Percentiles rank a stretch among this genome's conserved stretches.
phyloP scores from a whole-genome alignment of 2,113 vertebrate genomes.

The Ophthalmolycus amberensis region DNA sequence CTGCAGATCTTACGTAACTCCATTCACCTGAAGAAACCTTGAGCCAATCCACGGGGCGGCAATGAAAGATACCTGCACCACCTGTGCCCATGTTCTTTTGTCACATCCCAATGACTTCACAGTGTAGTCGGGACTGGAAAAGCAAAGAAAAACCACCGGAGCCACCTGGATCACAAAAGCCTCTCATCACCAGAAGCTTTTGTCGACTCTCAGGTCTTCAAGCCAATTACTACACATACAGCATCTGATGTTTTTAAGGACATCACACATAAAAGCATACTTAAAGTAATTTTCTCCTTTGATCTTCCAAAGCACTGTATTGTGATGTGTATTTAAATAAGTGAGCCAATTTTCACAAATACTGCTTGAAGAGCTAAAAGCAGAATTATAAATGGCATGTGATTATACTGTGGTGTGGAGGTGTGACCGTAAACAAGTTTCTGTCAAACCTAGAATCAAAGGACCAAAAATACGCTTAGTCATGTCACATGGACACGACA shows the following conservation, averaged over 20 bases:
- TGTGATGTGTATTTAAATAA: slow-evolving; percentile 30
- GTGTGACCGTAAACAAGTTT: slow-evolving; percentile 20
- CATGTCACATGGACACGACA: not conserved
- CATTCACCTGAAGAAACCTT: slow-evolving; percentile 43
- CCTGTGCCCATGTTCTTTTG: slow-evolving; percentile 25
- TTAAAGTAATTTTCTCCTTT: slow-evolving; percentile 48
- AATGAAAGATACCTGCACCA: slow-evolving; percentile 30
- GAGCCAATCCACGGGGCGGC: slow-evolving; percentile 29
- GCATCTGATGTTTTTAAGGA: slow-evolving; percentile 24
- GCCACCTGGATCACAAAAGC: slow-evolving; percentile 31
- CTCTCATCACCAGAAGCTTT: slow-evolving; percentile 19
- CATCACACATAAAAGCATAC: slow-evolving; percentile 29
- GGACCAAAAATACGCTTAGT: not conserved
- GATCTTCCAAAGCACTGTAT: slow-evolving; percentile 21
- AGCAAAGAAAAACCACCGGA: slow-evolving; percentile 17
- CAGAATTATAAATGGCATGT: slow-evolving; percentile 10
- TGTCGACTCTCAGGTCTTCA: slow-evolving; percentile 8
- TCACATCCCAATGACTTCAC: slow-evolving; percentile 22
- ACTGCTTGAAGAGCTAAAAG: slow-evolving; percentile 26
- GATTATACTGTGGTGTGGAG: slow-evolving; percentile 13
- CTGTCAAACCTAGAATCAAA: not conserved
- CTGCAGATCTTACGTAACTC: slow-evolving; percentile 69
- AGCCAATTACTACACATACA: slow-evolving; percentile 45
- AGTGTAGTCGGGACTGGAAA: slow-evolving; percentile 22
- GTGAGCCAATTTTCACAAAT: slow-evolving; percentile 51